Base-by-base conservation (phyloP, 2,888 invertebrate genomes). In the Chrysina gloriosa region DNA sequence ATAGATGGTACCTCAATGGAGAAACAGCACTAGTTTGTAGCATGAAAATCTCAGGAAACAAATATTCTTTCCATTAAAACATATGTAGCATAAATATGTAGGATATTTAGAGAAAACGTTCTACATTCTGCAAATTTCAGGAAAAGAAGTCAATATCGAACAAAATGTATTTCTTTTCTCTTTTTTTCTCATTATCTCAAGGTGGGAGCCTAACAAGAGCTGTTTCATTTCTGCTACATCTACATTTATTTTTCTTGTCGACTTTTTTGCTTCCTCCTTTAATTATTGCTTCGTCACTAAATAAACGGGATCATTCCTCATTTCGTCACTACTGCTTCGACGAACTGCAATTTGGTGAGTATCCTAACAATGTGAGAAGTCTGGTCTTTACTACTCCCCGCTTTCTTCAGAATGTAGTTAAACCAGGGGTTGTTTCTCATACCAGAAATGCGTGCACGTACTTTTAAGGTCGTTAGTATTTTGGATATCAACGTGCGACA, bases 361-460 rank as follows among this genome's bases (percentile, higher is more conserved):
- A 50, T 69, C 69, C 69, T 69, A 69, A 69, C 61, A 69, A 69
- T 52, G 65, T 69, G 74, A 34, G 75, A 58, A 39, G 69, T 65
- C 4, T 70, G 70, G 34, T 77, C 76, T 63, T 72, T 74, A 50
- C 75, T 77, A 48, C 72, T 75, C n/a, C 75, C 74, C n/a, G 76
- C 65, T 67, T 75, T 76, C 11, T 77, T 74, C 39, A 70, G 64
- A 1, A 71, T 63, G 42, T 72, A 76, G n/a, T 71, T 75, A 68
- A 89, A 85, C 93, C 93, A 93, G 23, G 85, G 77, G 80, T 93
- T 92, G 42, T 84, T 86, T 71, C 88, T 87, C 73, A 93, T 91
- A 72, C 88, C 88, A 1, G 85, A 83, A 69, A 93, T 88, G 74
- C 86, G 86, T 39, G 89, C 86, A 63, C 93, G 86, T 56, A 85